Evolutionary conservation across 2,113 vertebrate species (phyloP).

Genomic region (Hiodon alosoides): DNA sequence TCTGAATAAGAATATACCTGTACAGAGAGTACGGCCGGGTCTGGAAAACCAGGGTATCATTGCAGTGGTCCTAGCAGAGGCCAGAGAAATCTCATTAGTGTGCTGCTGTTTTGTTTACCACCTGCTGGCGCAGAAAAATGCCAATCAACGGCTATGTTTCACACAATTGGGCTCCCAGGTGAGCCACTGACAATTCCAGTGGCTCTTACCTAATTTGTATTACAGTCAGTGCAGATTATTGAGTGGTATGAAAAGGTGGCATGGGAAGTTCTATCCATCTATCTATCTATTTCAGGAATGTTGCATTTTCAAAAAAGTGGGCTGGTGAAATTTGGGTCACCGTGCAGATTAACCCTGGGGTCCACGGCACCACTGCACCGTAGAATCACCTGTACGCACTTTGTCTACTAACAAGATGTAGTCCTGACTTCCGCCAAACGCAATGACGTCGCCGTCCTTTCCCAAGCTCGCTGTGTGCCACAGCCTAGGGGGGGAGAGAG

Average conservation of each 20-base stretch:
- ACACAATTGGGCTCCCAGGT: too few relatives aligned
- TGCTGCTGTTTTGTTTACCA: neutral
- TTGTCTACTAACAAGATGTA: constrained; percentile 84
- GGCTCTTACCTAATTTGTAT: too few relatives aligned
- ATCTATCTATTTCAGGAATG: too few relatives aligned
- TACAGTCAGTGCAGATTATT: too few relatives aligned
- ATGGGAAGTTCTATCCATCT: too few relatives aligned
- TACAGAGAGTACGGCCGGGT: constrained; percentile 82
- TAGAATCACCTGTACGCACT: constrained; percentile 59
- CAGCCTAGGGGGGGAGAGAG: constrained; percentile 51
- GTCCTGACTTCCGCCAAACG: constrained; percentile 93
- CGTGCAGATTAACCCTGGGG: too few relatives aligned
- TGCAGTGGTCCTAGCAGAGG: constrained; percentile 69
- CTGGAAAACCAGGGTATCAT: constrained; percentile 88
- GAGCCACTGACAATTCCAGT: too few relatives aligned
- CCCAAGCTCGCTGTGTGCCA: constrained; percentile 87
- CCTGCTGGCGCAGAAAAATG: constrained; percentile 7
- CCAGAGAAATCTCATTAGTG: neutral
- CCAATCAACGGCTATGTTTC: neutral
- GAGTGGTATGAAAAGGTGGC: too few relatives aligned
- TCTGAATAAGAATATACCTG: constrained; percentile 61
- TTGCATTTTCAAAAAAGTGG: too few relatives aligned
- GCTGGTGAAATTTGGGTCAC: too few relatives aligned
- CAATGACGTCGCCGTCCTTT: constrained; percentile 84
- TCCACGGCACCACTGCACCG: too few relatives aligned